Evolutionary conservation across 1,140 invertebrate species (phyloP).

Genomic region (Eurosta solidaginis): DNA sequence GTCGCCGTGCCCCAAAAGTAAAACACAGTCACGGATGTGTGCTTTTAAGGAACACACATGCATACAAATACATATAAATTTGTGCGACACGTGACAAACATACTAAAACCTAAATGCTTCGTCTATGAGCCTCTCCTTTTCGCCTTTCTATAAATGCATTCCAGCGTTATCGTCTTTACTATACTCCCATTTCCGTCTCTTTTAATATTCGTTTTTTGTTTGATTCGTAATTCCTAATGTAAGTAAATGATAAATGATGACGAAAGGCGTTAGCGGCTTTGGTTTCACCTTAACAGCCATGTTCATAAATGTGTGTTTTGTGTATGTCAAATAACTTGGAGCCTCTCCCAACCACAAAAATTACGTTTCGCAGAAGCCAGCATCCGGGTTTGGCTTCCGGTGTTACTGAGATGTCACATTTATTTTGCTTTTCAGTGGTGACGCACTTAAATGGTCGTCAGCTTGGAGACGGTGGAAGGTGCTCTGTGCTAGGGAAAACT

Average conservation of each 20-base stretch:
- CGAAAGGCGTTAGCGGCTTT: background rate
- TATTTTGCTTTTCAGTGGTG: background rate
- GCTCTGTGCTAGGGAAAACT: no score
- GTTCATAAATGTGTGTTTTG: background rate
- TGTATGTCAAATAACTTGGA: background rate
- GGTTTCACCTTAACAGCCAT: background rate
- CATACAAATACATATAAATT: background rate
- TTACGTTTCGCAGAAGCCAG: background rate
- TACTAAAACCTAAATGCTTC: background rate
- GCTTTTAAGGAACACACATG: background rate
- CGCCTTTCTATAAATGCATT: background rate
- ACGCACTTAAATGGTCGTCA: background rate
- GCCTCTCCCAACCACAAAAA: background rate
- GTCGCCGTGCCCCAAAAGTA: background rate
- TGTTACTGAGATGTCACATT: slow-evolving; percentile 8
- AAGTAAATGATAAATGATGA: slow-evolving; percentile 18
- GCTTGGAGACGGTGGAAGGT: no score
- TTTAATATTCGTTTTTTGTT: slow-evolving; percentile 4
- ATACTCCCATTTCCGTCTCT: background rate
- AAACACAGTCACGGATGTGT: background rate
- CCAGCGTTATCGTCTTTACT: background rate
- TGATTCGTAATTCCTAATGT: background rate
- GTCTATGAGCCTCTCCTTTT: background rate
- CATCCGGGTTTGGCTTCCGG: slow-evolving; percentile 20
- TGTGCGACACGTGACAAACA: slow-evolving; percentile 8